A percentile compares a stretch with the other conserved stretches of the same genome.
These are phyloP conservation scores for Zaprionus gabonicus DNA, from an alignment of 1,140 invertebrate genomes.

Conservation along the genomic window DNA sequence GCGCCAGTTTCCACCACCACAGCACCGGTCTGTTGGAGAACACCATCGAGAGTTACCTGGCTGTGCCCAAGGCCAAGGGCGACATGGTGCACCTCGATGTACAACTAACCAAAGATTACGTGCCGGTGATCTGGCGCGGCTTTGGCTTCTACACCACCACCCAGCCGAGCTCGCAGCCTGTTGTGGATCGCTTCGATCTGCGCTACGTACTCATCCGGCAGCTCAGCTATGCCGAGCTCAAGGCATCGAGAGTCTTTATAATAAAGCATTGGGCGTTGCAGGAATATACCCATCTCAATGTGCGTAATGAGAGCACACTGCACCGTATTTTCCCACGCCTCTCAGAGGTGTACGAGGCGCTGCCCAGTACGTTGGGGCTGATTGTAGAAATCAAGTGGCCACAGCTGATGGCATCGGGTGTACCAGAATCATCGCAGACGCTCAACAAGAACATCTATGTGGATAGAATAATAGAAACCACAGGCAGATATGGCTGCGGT, in stretches of 20 bases:
- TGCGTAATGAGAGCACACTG: constrained; percentile 85
- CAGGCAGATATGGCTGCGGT: constrained; percentile 90
- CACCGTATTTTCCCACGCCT: constrained; percentile 96
- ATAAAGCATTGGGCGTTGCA: constrained; percentile 54
- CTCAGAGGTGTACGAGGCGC: constrained; percentile 89
- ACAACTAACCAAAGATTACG: constrained; percentile 95
- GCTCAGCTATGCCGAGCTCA: constrained; percentile 93
- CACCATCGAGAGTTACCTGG: constrained; percentile 95
- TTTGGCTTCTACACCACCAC: constrained; percentile 91
- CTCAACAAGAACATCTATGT: constrained; percentile 95
- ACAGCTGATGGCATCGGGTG: constrained; percentile 92
- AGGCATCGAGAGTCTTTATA: constrained; percentile 87
- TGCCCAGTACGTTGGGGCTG: constrained; percentile 93
- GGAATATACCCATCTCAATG: constrained; percentile 68
- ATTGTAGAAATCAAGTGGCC: constrained; percentile 99
- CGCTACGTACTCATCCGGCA: constrained; percentile 95
- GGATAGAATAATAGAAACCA: constrained; percentile 90
- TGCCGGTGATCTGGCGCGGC: constrained; percentile 97
- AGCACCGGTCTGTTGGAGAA: constrained; percentile 91
- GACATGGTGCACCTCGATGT: constrained; percentile 98
- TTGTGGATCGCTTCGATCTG: constrained; percentile 91
- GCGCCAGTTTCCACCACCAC: constrained; percentile 86
- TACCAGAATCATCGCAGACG: constrained; percentile 92
- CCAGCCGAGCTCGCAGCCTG: constrained; percentile 89
- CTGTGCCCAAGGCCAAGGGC: constrained; percentile 92